Percentiles rank a stretch among this genome's conserved stretches.
Evolutionary conservation across 2,888 invertebrate genomes (phyloP).

Genomic region (Monoplex corrugatus): DNA sequence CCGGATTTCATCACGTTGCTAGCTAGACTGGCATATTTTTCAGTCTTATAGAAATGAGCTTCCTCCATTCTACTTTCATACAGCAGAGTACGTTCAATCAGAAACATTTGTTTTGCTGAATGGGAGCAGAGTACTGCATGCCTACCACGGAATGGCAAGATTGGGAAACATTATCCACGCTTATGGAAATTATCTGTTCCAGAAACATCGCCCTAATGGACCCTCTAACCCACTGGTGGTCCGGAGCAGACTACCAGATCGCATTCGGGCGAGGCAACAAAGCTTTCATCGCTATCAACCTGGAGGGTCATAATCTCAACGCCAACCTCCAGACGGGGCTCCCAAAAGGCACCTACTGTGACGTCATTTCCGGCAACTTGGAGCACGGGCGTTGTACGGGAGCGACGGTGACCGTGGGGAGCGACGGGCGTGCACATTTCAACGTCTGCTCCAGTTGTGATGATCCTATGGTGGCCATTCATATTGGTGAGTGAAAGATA

Average conservation of each 20-base stretch:
- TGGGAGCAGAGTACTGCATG: no score
- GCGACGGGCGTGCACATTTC: constrained; percentile 52
- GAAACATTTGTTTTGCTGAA: no score
- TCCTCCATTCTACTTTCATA: no score
- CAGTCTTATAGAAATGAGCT: no score
- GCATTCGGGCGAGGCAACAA: constrained; percentile 90
- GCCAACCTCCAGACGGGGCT: constrained; percentile 82
- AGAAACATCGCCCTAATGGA: constrained; percentile 72
- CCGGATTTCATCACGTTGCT: no score
- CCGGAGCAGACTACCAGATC: constrained; percentile 89
- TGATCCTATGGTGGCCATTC: constrained; percentile 55
- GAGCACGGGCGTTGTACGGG: constrained; percentile 85
- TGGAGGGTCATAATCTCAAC: constrained; percentile 82
- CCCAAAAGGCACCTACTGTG: constrained; percentile 91
- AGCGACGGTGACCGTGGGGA: constrained; percentile 78
- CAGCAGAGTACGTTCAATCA: no score
- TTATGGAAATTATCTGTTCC: neutral
- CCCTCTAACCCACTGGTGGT: constrained; percentile 88
- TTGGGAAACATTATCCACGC: neutral
- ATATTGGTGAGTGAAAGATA: constrained; percentile 54
- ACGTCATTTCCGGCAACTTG: constrained; percentile 89
- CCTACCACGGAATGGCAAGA: neutral
- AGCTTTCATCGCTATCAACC: constrained; percentile 88
- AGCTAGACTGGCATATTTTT: neutral
- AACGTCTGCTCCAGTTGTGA: constrained; percentile 51